Evolutionary conservation across 2,797 vertebrate genomes (phyloP).

Genomic region (Sphenopsis melanotis): DNA sequence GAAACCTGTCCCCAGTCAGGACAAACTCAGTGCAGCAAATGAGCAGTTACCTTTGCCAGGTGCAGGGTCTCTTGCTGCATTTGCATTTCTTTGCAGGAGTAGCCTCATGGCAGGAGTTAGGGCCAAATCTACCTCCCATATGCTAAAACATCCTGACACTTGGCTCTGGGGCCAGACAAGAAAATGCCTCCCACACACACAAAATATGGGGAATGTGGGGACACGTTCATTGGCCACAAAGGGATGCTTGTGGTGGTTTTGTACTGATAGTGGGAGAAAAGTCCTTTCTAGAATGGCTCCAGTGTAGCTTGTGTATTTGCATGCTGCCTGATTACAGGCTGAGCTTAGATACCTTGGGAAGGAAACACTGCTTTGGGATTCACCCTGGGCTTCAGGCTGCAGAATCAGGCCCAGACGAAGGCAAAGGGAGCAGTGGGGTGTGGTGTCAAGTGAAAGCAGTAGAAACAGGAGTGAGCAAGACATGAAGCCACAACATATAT

Average conservation of each 20-base stretch:
- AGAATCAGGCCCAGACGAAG: neutral
- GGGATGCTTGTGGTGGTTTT: neutral
- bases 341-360: neutral
- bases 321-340: neutral
- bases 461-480: neutral
- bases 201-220: rapidly evolving
- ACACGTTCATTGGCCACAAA: rapidly evolving
- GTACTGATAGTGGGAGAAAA: neutral
- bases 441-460: neutral
- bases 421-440: neutral
- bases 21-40: neutral
- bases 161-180: neutral
- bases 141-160: neutral
- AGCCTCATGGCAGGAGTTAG: neutral
- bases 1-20: neutral
- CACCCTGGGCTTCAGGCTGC: neutral
- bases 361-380: neutral
- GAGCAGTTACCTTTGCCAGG: neutral
- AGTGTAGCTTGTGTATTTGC: neutral
- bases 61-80: neutral
- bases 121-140: neutral
- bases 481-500: neutral
- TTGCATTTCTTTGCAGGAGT: neutral
- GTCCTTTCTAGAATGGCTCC: neutral
- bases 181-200: neutral